A percentile compares a stretch with the other conserved stretches of the same genome.
Evolutionary conservation across 2,888 invertebrate genomes (phyloP).

Genomic region (Rhagonycha lutea): DNA sequence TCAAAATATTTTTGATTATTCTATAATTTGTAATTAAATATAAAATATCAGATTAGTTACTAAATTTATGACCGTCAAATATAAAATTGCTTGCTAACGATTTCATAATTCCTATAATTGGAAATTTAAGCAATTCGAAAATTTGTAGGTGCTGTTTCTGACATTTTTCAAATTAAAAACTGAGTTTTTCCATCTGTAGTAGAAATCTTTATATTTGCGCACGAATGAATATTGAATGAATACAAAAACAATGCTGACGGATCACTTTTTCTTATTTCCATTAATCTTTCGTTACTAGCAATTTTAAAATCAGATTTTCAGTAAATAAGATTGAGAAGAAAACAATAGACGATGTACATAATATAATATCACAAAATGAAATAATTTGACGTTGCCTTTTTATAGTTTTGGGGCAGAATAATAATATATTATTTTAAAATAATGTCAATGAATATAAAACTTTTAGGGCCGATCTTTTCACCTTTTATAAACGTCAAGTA

Average conservation of each 20-base stretch:
- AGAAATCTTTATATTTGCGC: neutral
- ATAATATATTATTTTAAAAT: no score
- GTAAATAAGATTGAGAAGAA: neutral
- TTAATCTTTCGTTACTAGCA: neutral
- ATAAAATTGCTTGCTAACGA: neutral
- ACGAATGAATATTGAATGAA: neutral
- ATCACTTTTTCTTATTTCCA: neutral
- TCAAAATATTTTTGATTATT: no score
- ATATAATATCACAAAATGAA: neutral
- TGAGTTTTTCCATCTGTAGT: neutral
- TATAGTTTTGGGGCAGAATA: neutral
- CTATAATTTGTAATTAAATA: no score
- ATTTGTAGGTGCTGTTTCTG: neutral
- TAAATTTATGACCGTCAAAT: neutral
- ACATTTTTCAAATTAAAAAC: neutral
- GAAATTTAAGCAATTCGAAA: neutral
- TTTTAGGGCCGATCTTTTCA: neutral
- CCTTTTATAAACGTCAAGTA: no score
- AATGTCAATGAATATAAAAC: neutral
- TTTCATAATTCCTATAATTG: neutral
- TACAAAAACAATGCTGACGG: neutral
- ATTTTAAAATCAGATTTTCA: neutral
- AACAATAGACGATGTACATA: neutral
- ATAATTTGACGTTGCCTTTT: neutral
- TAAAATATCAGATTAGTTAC: neutral